A percentile compares a stretch with the other conserved stretches of the same genome.
Evolutionary conservation across 2,113 vertebrate genomes (phyloP).

Genomic region (Electrona antarctica): DNA sequence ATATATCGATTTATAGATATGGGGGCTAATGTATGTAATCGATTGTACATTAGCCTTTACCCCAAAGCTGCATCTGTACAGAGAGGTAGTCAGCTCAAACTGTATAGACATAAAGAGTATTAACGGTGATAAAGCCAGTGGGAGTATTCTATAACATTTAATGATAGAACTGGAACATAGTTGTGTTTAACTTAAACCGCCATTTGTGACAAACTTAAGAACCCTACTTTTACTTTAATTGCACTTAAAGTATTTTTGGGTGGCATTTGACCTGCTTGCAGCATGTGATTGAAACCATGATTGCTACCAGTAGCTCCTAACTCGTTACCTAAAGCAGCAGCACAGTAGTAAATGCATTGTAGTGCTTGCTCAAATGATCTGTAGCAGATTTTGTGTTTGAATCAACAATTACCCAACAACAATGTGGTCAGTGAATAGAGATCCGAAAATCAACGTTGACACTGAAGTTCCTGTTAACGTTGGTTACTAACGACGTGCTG

Average conservation of each 20-base stretch:
- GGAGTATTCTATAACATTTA: not conserved
- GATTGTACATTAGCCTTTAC: too few species aligned
- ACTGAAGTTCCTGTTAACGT: not conserved
- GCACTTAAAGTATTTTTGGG: constrained; percentile 4
- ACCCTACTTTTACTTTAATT: not conserved
- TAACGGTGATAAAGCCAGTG: not conserved
- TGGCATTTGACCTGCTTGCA: constrained; percentile 37
- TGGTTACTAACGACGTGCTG: not conserved
- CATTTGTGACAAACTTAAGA: not conserved
- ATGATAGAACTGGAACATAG: not conserved
- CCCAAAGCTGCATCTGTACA: not conserved
- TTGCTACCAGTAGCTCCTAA: constrained; percentile 1
- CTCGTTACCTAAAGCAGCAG: not conserved
- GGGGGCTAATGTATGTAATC: too few species aligned
- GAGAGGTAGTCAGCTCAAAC: not conserved
- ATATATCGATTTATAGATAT: too few species aligned
- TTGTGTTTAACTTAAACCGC: not conserved
- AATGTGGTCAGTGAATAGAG: not conserved
- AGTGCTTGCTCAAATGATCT: constrained; percentile 6
- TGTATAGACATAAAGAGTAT: not conserved
- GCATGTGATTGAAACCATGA: constrained; percentile 16
- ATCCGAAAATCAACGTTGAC: not conserved
- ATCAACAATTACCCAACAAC: not conserved
- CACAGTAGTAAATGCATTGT: constrained; percentile 1
- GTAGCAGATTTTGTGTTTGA: not conserved